Percentiles rank a stretch among this genome's conserved stretches.
These are phyloP conservation scores for Blastomussa wellsi DNA, from an alignment of 92 coral and sea anemone species.

Conservation along the genomic window DNA sequence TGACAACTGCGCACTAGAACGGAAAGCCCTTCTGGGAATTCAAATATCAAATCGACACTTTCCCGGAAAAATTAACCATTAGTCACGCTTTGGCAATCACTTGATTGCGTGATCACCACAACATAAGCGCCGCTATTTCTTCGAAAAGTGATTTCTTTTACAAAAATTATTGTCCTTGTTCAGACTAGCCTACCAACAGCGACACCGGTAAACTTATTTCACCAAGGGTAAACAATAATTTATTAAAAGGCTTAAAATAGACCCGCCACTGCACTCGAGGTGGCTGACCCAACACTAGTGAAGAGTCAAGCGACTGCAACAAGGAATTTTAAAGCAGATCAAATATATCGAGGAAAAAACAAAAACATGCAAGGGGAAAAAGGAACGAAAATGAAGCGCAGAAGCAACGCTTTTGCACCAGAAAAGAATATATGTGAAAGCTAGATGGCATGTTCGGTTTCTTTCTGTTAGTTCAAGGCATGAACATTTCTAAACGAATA, in stretches of 20 bases:
- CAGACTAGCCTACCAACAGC: neutral
- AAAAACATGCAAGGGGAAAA: neutral
- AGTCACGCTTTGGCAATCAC: neutral
- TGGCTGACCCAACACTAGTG: neutral
- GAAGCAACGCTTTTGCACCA: neutral
- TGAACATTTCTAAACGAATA: neutral
- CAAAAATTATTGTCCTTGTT: neutral
- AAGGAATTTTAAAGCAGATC: neutral
- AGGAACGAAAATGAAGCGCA: neutral
- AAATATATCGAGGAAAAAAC: neutral
- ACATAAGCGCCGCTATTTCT: neutral
- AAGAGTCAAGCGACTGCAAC: neutral
- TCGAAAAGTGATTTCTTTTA: neutral
- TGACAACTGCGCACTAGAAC: neutral
- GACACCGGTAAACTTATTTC: neutral
- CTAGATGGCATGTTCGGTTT: neutral
- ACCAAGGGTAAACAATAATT: neutral
- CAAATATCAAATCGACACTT: neutral
- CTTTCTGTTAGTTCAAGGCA: too few relatives aligned
- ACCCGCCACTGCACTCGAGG: neutral
- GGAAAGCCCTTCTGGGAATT: constrained; percentile 21
- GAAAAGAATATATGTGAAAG: neutral
- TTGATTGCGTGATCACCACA: neutral
- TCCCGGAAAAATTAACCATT: neutral
- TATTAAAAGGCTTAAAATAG: neutral